Conservation (phyloP, 2,888 invertebrate genomes). For the Imbricaverruca yamaguchii region DNA sequence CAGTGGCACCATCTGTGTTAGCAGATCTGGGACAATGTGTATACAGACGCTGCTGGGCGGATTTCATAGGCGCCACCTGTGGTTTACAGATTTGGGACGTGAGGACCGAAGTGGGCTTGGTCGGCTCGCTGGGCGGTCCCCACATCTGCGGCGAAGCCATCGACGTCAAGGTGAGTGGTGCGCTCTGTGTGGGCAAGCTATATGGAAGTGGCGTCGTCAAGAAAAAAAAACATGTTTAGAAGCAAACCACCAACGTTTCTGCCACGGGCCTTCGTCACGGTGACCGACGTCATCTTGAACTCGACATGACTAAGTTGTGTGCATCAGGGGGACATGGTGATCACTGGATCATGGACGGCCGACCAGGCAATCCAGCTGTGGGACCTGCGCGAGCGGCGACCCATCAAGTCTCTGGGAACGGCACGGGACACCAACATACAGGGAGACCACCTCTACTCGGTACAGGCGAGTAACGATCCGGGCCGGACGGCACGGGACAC, state of each 20-base stretch:
- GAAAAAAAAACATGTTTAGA: no score
- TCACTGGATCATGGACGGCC: slow-evolving; percentile 52
- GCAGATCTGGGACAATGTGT: no score
- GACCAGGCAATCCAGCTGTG: slow-evolving; percentile 50
- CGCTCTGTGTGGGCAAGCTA: neutral
- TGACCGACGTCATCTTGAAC: neutral
- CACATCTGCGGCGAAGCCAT: slow-evolving; percentile 51
- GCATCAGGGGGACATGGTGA: slow-evolving; percentile 46
- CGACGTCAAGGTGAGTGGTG: slow-evolving; percentile 18
- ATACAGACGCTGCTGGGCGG: no score
- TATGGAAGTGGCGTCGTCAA: no score
- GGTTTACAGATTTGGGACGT: slow-evolving; percentile 51
- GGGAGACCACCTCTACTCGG: neutral
- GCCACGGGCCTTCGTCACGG: neutral
- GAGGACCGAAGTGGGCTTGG: slow-evolving; percentile 48
- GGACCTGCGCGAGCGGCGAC: slow-evolving; percentile 49
- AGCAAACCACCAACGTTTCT: no score
- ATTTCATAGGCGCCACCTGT: neutral
- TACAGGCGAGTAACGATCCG: neutral
- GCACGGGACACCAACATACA: neutral
- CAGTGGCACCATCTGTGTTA: neutral
- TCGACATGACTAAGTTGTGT: no score
- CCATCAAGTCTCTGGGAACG: slow-evolving; percentile 39
- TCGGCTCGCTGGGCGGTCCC: slow-evolving; percentile 51
- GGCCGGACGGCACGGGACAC: neutral